Evolutionary conservation across 2,888 invertebrate species (phyloP).

Genomic region (Trachelus stipa): DNA sequence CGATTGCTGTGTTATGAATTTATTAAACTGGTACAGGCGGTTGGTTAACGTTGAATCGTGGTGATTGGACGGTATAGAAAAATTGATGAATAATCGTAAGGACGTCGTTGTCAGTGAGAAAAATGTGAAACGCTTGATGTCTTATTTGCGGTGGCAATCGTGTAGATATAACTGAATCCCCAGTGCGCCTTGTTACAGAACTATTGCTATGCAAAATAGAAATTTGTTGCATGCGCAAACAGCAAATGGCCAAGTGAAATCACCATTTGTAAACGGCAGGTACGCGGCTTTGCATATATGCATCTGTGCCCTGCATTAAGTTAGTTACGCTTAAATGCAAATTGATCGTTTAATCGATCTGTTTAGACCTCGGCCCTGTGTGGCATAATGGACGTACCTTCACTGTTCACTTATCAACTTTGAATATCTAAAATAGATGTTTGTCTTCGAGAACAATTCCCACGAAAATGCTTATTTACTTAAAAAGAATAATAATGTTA

Average conservation of each 20-base stretch:
- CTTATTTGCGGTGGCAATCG: not conserved
- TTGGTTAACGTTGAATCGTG: not conserved
- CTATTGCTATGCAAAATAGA: not conserved
- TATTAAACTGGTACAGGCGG: not conserved
- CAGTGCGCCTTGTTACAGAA: not conserved
- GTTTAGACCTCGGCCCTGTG: constrained; percentile 49
- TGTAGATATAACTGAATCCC: not conserved
- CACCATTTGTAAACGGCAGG: constrained; percentile 49
- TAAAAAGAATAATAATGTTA: not conserved
- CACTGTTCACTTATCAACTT: constrained; percentile 5
- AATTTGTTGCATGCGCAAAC: constrained; percentile 29
- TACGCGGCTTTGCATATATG: constrained; percentile 52
- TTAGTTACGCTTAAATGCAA: constrained; percentile 66
- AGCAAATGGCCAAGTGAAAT: constrained; percentile 47
- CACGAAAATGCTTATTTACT: not conserved
- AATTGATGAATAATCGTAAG: not conserved
- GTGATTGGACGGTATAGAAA: not conserved
- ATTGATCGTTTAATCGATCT: constrained; percentile 61
- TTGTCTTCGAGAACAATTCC: not conserved
- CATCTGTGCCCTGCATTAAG: constrained; percentile 52
- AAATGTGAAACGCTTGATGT: not conserved
- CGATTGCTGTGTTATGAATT: not conserved
- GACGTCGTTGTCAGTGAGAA: not conserved
- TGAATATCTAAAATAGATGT: constrained; percentile 19
- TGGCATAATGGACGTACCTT: constrained; percentile 32